These are phyloP conservation scores for Lacanobia wlatinum DNA, from an alignment of 2,888 invertebrate genomes.

Conservation along the genomic window DNA sequence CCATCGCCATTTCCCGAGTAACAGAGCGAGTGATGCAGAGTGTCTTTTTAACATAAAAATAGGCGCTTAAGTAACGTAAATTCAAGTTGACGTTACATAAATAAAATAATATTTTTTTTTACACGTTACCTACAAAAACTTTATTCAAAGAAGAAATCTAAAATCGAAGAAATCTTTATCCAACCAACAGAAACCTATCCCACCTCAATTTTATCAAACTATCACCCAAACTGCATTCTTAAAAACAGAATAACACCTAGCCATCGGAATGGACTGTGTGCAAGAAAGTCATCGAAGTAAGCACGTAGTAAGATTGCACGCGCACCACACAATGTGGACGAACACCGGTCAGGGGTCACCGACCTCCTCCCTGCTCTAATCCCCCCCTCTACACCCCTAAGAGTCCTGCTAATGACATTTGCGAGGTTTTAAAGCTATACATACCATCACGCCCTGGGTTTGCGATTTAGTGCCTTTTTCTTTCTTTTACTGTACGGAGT, in stretches of 20 bases:
- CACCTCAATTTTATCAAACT: neutral
- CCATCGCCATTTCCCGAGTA: neutral
- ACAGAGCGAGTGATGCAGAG: neutral
- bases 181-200: neutral
- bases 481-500: slow-evolving; percentile 34
- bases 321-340: slow-evolving; percentile 63
- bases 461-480: slow-evolving; percentile 44
- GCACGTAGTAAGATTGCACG: slow-evolving; percentile 51
- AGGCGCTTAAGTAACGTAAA: no score
- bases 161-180: neutral
- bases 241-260: slow-evolving; percentile 10
- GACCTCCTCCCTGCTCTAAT: slow-evolving; percentile 59
- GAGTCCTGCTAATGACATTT: slow-evolving; percentile 79
- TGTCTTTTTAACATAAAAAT: no score
- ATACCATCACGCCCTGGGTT: slow-evolving; percentile 41
- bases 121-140: neutral
- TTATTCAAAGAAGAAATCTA: no score
- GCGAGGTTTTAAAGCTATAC: slow-evolving; percentile 71
- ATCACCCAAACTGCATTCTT: neutral
- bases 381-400: slow-evolving; percentile 55
- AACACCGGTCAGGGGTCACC: slow-evolving; percentile 66
- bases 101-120: no score
- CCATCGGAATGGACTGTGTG: slow-evolving; percentile 1
- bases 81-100: no score
- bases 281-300: slow-evolving; percentile 43